These are phyloP conservation scores for Cochlearius cochlearius DNA, from an alignment of 2,113 vertebrate species.

Conservation along the genomic window DNA sequence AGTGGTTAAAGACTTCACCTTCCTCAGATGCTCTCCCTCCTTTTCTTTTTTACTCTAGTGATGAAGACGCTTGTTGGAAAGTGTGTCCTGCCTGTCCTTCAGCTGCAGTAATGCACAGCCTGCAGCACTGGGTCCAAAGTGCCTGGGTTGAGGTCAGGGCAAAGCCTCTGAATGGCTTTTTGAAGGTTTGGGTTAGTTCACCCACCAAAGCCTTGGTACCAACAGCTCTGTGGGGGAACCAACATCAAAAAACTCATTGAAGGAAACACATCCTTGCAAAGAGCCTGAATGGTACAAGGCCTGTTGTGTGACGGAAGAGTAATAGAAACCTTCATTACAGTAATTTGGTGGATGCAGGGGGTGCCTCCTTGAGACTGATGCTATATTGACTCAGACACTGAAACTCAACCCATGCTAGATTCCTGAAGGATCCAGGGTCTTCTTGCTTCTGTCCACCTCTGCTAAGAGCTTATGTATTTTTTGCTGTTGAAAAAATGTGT, in stretches of 20 bases:
- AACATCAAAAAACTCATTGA: neutral
- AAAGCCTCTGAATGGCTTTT: rapidly evolving
- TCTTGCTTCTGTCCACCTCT: neutral
- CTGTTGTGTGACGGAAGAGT: neutral
- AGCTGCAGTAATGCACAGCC: neutral
- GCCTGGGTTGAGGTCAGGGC: neutral
- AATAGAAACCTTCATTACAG: neutral
- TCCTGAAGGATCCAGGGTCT: neutral
- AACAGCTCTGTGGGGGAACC: neutral
- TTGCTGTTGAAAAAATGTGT: neutral
- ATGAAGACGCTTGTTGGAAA: neutral
- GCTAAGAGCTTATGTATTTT: neutral
- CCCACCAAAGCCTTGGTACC: neutral
- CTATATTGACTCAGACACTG: neutral
- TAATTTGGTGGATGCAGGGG: neutral
- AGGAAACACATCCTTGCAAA: neutral
- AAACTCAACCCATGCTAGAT: neutral
- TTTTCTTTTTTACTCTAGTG: neutral
- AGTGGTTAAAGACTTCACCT: neutral
- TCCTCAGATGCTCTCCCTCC: no score
- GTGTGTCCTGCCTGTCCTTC: neutral
- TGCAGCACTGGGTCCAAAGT: neutral
- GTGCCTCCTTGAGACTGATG: neutral
- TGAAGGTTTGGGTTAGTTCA: neutral
- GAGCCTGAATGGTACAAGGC: neutral